Conservation (phyloP, 2,888 invertebrate genomes). For the Caenorhabditis becei region DNA sequence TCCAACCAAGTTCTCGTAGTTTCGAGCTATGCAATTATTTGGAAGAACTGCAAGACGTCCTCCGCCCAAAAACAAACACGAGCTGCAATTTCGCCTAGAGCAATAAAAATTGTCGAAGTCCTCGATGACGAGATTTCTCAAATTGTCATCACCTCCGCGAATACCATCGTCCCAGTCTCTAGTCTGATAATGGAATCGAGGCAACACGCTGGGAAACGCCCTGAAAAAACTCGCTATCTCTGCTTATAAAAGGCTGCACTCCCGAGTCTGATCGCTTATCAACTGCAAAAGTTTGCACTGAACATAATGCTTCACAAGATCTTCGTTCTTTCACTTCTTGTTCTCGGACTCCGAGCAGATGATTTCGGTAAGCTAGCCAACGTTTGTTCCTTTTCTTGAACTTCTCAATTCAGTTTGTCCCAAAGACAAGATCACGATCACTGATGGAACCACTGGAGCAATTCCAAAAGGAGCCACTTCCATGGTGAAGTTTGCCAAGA, state of each 20-base stretch:
- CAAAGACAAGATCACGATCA: slow-evolving; percentile 13
- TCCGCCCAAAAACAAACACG: no score
- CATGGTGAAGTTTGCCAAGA: slow-evolving; percentile 26
- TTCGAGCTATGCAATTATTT: no score
- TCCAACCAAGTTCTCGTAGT: no score
- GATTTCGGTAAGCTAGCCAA: slow-evolving; percentile 17
- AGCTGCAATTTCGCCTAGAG: no score
- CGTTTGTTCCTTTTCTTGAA: no score
- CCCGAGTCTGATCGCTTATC: neutral
- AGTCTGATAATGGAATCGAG: neutral
- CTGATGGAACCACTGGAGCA: slow-evolving; percentile 8
- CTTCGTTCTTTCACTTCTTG: neutral
- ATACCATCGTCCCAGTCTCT: neutral
- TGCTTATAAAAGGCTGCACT: neutral
- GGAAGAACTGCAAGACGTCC: no score
- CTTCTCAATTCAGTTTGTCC: slow-evolving; percentile 35
- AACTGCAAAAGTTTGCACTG: neutral
- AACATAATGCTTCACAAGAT: neutral
- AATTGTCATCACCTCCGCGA: neutral
- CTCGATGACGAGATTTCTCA: neutral
- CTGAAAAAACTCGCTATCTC: neutral
- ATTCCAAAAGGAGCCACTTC: slow-evolving; percentile 35
- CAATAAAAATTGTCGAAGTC: no score
- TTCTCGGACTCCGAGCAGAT: neutral
- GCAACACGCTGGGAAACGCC: slow-evolving; percentile 14